Conservation (phyloP, 2,888 invertebrate genomes). For the Phengaris alcon region DNA sequence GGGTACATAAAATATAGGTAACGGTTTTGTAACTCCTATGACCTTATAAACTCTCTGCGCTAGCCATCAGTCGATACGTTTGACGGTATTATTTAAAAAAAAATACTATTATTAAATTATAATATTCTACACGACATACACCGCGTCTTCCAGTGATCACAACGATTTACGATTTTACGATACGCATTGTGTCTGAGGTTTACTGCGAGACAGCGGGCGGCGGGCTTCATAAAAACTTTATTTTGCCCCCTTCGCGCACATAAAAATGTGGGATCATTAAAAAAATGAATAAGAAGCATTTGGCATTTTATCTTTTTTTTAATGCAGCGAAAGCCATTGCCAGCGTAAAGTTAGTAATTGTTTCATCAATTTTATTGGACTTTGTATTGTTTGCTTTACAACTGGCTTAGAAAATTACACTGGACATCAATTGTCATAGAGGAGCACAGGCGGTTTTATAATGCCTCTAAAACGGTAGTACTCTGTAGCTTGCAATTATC, state of each 20-base stretch:
- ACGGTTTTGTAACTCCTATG: too few relatives aligned
- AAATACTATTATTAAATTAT: too few relatives aligned
- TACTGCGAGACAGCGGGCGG: constrained; percentile 42
- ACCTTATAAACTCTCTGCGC: too few relatives aligned
- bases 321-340: constrained; percentile 22
- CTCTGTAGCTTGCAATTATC: too few relatives aligned
- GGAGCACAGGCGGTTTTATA: not conserved
- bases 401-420: constrained; percentile 2
- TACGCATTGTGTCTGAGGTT: constrained; percentile 43
- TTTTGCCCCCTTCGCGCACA: constrained; percentile 36
- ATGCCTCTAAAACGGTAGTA: too few relatives aligned
- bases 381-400: constrained; percentile 13
- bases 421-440: not conserved
- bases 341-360: constrained; percentile 8
- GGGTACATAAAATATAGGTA: too few relatives aligned
- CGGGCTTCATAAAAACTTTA: constrained; percentile 46
- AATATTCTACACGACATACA: not conserved
- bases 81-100: too few relatives aligned
- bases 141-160: constrained; percentile 41
- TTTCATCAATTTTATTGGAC: constrained; percentile 21
- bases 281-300: constrained; percentile 20
- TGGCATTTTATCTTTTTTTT: constrained; percentile 20
- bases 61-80: too few relatives aligned
- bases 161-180: constrained; percentile 48
- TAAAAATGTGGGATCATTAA: constrained; percentile 25